Evolutionary conservation across 2,113 vertebrate genomes (phyloP), one percentile per base, ranked within the genome.

Genomic region (Stomatorhinus ivindoensis): DNA sequence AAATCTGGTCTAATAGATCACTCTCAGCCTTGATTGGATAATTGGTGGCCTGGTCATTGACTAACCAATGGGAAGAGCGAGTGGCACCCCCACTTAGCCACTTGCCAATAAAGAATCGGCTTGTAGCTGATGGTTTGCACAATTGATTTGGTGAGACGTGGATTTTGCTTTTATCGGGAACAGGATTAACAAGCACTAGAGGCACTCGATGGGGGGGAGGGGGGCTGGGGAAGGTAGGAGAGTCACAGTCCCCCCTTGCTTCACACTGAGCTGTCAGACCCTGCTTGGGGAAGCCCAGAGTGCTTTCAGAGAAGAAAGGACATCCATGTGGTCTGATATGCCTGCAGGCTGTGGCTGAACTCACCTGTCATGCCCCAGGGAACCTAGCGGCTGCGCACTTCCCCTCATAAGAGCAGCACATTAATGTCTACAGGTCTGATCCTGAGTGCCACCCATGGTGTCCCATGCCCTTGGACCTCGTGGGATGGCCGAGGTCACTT

Each of bases 81-180:
- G 94, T 94, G 94, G 93, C 89, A 90, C 91, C 93, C 87, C 90
- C 90, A 82, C 92, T 89, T 90, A 91, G 91, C 65, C 35, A 44
- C 87, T 91, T 94, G 93, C 93, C 94, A 94, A 94, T 93, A 93
- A 90, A 93, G 93, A 94, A 95, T 94, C 91, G 93, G 94, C 35
- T 42, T 1, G 89, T 93, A 90, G 90, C 88, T 92, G 92, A 93
- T 91, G 92, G 80, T 91, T 91, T 90, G 91, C 89, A 80, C 92
- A 95, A 55, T 94, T 92, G 93, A 95, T 95, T 93, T 93, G 92
- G 93, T 21, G 21, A 48, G 82, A 85, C 44, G 1, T 85, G 42
- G 82, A 85, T 85, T 86, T 86, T 2, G 46, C 83, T 86, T 69
- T 27, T 46, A 86, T 13, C 10, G n/a, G 83, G 83, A 86, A 48